Evolutionary conservation across 1,140 invertebrate genomes (phyloP).

Genomic region (Drosophila leontia): DNA sequence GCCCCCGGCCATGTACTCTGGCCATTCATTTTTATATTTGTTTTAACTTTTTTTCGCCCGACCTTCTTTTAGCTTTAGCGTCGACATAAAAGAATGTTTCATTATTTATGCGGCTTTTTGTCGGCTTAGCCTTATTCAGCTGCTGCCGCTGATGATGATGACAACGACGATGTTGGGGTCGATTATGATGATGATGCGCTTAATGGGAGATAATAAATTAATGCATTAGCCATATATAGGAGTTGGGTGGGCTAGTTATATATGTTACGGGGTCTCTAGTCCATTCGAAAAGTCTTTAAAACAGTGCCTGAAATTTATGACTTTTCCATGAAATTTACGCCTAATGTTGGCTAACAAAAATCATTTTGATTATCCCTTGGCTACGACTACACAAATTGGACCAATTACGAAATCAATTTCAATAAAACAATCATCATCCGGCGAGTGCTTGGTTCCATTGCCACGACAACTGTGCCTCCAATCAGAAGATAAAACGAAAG

Average conservation of each 20-base stretch:
- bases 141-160: constrained; percentile 31
- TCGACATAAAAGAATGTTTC: constrained; percentile 54
- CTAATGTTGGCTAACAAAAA: constrained; percentile 36
- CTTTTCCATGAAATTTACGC: constrained; percentile 9
- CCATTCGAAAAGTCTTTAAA: not conserved
- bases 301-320: not conserved
- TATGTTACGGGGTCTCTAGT: not conserved
- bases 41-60: constrained; percentile 36
- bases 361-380: constrained; percentile 46
- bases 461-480: constrained; percentile 35
- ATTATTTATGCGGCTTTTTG: constrained; percentile 69
- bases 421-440: constrained; percentile 48
- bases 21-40: constrained; percentile 66
- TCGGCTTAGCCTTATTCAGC: constrained; percentile 37
- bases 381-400: constrained; percentile 54
- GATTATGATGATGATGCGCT: constrained; percentile 53
- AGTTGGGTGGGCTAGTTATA: not conserved
- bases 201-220: constrained; percentile 58
- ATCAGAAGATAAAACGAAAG: constrained; percentile 30
- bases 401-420: constrained; percentile 73
- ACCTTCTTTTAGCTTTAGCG: constrained; percentile 32
- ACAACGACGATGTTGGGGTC: constrained; percentile 22
- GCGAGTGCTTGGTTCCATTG: constrained; percentile 23
- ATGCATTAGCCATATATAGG: constrained; percentile 26
- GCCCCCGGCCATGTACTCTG: constrained; percentile 47